Evolutionary conservation across 2,113 vertebrate species (phyloP).

Genomic region (Cryptomyrus ogoouensis): DNA sequence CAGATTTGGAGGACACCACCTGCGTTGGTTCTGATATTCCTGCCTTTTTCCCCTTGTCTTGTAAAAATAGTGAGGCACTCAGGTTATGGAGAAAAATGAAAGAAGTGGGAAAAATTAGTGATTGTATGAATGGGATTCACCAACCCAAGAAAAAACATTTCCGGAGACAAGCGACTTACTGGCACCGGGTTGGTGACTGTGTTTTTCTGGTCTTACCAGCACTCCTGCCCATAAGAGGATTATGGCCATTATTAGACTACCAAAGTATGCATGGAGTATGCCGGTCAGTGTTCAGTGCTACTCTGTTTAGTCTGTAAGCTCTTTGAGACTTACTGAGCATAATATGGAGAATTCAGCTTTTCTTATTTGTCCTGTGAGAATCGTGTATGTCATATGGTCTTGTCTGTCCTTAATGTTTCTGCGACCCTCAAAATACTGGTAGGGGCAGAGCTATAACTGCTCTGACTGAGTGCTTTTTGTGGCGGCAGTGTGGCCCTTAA

Average conservation of each 20-base stretch:
- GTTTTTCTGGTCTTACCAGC: neutral
- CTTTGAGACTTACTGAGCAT: neutral
- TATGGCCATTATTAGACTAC: neutral
- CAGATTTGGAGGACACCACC: too few species aligned
- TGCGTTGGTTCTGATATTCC: too few species aligned
- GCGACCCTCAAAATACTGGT: neutral
- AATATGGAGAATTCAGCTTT: neutral
- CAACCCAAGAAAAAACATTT: neutral
- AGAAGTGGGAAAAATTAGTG: neutral
- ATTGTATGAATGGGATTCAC: neutral
- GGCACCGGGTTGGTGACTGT: neutral
- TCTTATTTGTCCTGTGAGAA: neutral
- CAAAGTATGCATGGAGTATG: neutral
- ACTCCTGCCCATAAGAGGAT: constrained; percentile 16
- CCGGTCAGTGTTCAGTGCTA: neutral
- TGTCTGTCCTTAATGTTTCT: neutral
- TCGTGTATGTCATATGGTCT: neutral
- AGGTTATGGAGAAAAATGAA: too few species aligned
- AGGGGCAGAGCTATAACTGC: neutral
- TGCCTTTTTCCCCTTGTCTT: too few species aligned
- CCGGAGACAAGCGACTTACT: neutral
- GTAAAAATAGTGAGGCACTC: too few species aligned
- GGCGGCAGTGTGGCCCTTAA: neutral
- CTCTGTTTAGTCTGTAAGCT: constrained; percentile 6
- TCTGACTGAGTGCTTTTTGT: neutral